Base-by-base conservation (phyloP, 2,888 invertebrate genomes). In the Rhogogaster chlorosoma region DNA sequence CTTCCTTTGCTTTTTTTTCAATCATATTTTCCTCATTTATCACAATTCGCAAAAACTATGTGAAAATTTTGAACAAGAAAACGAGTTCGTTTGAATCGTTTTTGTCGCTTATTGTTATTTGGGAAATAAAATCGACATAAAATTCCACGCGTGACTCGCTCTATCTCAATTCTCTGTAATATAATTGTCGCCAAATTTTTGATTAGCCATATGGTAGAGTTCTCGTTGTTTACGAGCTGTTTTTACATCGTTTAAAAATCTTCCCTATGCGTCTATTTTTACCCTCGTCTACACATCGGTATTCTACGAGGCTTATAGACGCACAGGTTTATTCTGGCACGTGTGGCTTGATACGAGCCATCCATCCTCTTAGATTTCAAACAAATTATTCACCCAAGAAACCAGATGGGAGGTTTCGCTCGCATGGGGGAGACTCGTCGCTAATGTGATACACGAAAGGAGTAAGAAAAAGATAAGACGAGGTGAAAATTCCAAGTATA, bases 301-400 rank as follows among this genome's bases (percentile, higher is more conserved):
- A 57, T 57, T 57, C 57, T 57, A 6, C 22, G n/a, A 53, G 53
- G n/a, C 18, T 6, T 53, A n/a, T 10, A 42, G 42, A 42, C 10
- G 42, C 12, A 42, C 10, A 12, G 42, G 61, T 61, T 61, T 61
- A 26, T 26, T 61, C 61, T 26, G 26, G 26, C 26, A 26, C 12
- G 61, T 61, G 61, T 61, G 61, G 61, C 61, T 61, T 12, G 61
- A 61, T 61, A 61, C 61, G 26, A 61, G 26, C 61, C 61, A 61
- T 61, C 26, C 26, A 61, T 61, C 61, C 61, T 61, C 61, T 61
- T 61, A 61, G 12, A 61, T 61, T 61, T 61, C 61, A 61, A 61
- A 61, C 61, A 61, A 61, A 61, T 61, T 61, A 61, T 61, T 26
- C 26, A 61, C 22, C 61, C 10, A 12, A 7, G 26, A 42, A 61